These are phyloP conservation scores for Poeciliopsis turrubarensis DNA, from an alignment of 2,113 vertebrate species.

Conservation along the genomic window DNA sequence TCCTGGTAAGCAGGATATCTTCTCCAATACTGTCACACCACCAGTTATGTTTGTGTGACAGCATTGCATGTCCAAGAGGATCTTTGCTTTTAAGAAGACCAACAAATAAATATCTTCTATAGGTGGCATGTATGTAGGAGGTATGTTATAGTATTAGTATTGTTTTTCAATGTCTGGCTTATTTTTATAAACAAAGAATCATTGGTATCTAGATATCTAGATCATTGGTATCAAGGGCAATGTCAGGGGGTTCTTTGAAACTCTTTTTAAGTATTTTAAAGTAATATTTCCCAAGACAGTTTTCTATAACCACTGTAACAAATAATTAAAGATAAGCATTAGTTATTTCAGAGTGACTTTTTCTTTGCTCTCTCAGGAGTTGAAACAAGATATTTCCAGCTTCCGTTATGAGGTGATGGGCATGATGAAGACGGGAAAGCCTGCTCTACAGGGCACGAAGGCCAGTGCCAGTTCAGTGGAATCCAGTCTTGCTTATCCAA, in stretches of 20 bases:
- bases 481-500: slow-evolving; percentile 80
- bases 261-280: neutral
- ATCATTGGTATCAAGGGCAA: no score
- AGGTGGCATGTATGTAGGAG: neutral
- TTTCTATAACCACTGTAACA: neutral
- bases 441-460: slow-evolving; percentile 75
- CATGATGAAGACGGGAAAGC: slow-evolving; percentile 88
- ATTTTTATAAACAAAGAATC: neutral
- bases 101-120: neutral
- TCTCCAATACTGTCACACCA: no score
- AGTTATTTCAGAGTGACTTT: neutral
- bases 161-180: neutral
- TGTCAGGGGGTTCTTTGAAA: no score
- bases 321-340: neutral
- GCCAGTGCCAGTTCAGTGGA: slow-evolving; percentile 50
- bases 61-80: no score
- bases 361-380: slow-evolving; percentile 80
- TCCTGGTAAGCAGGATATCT: no score
- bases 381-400: slow-evolving; percentile 99
- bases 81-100: no score
- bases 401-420: slow-evolving; percentile 98
- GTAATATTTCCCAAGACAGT: neutral
- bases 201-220: no score
- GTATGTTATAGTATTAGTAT: no score
- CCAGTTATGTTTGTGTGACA: no score